phyloP scores from a whole-genome alignment of 92 coral and sea anemone genomes.

The Palythoa grandis region DNA sequence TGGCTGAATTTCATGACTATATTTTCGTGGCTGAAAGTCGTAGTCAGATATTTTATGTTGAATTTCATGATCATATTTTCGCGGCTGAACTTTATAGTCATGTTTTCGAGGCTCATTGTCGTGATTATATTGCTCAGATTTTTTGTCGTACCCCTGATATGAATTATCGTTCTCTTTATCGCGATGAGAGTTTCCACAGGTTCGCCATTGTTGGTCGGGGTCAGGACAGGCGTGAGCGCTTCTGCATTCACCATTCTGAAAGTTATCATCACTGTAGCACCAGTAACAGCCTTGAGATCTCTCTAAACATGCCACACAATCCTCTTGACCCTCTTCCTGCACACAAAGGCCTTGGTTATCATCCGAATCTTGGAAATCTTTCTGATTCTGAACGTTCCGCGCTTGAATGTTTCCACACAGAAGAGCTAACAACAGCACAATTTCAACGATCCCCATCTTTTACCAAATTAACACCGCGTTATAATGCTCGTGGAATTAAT shows the following conservation, averaged over 20 bases:
- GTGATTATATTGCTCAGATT: background rate
- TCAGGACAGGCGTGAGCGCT: background rate
- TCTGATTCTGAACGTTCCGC: background rate
- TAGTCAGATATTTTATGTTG: background rate
- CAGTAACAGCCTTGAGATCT: slow-evolving; percentile 27
- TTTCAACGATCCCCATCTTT: slow-evolving; percentile 1
- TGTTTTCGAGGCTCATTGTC: background rate
- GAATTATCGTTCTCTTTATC: background rate
- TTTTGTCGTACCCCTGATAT: background rate
- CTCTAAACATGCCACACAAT: slow-evolving; percentile 5
- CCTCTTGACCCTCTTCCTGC: slow-evolving; percentile 3
- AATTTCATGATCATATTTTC: background rate
- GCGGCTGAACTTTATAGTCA: background rate
- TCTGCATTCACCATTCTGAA: background rate
- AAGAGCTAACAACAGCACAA: background rate
- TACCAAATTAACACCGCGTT: background rate
- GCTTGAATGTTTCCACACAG: slow-evolving; percentile 9
- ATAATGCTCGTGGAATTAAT: background rate
- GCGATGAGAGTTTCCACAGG: background rate
- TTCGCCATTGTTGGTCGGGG: background rate
- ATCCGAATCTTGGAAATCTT: background rate
- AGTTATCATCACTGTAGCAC: slow-evolving; percentile 1
- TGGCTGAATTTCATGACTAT: no score
- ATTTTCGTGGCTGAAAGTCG: background rate
- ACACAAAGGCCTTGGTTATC: background rate